Evolutionary conservation across 2,888 invertebrate genomes (phyloP), one percentile per base, ranked within the genome.

Genomic region (Caradrina kadenii): DNA sequence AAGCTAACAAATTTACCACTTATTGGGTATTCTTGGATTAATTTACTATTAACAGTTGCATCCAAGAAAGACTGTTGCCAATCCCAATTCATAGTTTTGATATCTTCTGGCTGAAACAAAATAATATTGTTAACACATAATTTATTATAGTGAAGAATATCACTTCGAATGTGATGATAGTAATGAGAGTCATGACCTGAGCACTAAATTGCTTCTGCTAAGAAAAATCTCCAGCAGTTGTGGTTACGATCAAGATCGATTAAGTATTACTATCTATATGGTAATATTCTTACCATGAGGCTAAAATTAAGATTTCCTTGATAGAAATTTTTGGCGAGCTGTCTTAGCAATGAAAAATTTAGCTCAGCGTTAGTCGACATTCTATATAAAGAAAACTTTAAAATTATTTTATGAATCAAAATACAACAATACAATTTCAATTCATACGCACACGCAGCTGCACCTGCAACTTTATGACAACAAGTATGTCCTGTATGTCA

Each of bases 11-110:
- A 98, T 49, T 96, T 93, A 53, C 90, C 87, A 80, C 96, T 97
- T 7, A 97, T 84, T 1, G 98, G 98, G 91, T 96, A 97, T 73
- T 96, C 93, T 83, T 95, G 89, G 70, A 97, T 91, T 49, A 96
- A 83, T 10, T 93, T 79, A 79, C 94, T 96, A 53, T 96, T 92
- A 13, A 97, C 91, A 15, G 98, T 98, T 56, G 90, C 88, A 19
- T 96, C 90, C 15, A 98, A 84, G 62, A 98, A 93, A 56, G 84
- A 79, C 79, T 96, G 93, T 89, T 98, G 98, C 62, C 92, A 89
- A n/a, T 94, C 91, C 96, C 96, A 96, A 42, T 87, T 87, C 77
- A 96, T 86, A 22, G 65, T 42, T 66, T 85, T 64, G n/a, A 92
- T 71, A 58, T 93, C 90, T 50, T 88, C 77, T 1, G 76, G 48